Conservation (phyloP, 2,888 invertebrate species). For the Nasonia oneida region DNA sequence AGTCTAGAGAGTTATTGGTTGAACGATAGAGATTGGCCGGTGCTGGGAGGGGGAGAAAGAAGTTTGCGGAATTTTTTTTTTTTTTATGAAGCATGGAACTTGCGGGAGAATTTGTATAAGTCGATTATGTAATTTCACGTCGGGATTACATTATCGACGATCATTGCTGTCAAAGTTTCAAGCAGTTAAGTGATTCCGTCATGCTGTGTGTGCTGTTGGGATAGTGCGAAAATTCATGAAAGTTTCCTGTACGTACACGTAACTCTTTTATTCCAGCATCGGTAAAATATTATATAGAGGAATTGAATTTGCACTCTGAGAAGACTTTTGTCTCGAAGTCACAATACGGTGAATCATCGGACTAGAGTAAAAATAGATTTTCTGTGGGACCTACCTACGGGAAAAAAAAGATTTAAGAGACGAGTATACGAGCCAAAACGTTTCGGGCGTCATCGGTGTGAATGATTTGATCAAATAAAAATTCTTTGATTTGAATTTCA, state of each 20-base stretch:
- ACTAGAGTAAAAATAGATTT: not conserved
- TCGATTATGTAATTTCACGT: not conserved
- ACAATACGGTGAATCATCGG: not conserved
- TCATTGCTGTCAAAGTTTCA: not conserved
- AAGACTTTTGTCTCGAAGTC: not conserved
- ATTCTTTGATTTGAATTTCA: no score
- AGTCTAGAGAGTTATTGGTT: constrained; percentile 1
- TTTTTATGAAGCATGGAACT: not conserved
- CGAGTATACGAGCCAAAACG: not conserved
- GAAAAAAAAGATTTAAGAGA: not conserved
- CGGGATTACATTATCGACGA: not conserved
- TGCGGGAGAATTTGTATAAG: not conserved
- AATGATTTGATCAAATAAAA: not conserved
- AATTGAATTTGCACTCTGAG: not conserved
- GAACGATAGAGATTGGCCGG: not conserved
- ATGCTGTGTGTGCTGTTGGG: not conserved
- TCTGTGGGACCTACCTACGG: not conserved
- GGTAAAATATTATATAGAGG: not conserved
- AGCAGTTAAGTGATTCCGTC: not conserved
- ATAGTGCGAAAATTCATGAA: no score
- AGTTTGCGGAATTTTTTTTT: not conserved
- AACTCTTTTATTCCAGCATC: not conserved
- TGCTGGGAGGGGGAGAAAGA: not conserved
- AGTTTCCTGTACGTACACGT: no score
- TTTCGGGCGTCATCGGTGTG: not conserved